Base-by-base conservation (phyloP, 2,113 vertebrate genomes). In the Cryptotis parvus region DNA sequence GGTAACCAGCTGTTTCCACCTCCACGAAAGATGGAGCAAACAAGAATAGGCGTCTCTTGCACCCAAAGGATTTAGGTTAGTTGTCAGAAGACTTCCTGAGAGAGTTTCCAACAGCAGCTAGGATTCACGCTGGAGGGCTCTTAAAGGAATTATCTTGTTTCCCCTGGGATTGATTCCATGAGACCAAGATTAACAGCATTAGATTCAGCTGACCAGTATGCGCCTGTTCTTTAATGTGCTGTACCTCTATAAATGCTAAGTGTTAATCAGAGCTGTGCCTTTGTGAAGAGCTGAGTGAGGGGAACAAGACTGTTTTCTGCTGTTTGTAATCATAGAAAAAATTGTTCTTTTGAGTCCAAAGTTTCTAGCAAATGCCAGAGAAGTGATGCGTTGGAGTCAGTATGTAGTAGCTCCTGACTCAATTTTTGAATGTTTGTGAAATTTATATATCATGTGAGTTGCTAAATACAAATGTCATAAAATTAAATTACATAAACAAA, bases 1-100 rank as follows among this genome's bases (percentile, higher is more conserved):
- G 92, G 95, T 78, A 85, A 89, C 95, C 95, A 96, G 95, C 95
- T 96, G 96, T 94, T 96, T 93, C 58, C 39, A 94, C 84, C 88
- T 88, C 84, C 76, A 24, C 68, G 74, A 65, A 93, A 89, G 63
- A 84, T 37, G 35, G 39, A 90, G 31, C 45, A 22, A 90, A 87
- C 37, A 61, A 58, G 31, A 94, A 33, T 16, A 39, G 86, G 12
- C 45, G 43, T 84, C 31, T 39, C 9, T 66, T 78, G 45, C 26
- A 92, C 89, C 91, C 93, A 35, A 84, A 81, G 69, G 55, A 88
- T 55, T 90, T 75, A 70, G 55, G 91, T 92, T 91, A 84, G 90
- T 85, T 88, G n/a, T 89, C 45, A 94, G 93, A 92, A 90, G 45
- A 93, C 95, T 96, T 96, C 63, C 94, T 85, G 41, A 65, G 41